These are phyloP conservation scores for Cuniculus paca DNA, from an alignment of 2,797 vertebrate species.

Conservation along the genomic window DNA sequence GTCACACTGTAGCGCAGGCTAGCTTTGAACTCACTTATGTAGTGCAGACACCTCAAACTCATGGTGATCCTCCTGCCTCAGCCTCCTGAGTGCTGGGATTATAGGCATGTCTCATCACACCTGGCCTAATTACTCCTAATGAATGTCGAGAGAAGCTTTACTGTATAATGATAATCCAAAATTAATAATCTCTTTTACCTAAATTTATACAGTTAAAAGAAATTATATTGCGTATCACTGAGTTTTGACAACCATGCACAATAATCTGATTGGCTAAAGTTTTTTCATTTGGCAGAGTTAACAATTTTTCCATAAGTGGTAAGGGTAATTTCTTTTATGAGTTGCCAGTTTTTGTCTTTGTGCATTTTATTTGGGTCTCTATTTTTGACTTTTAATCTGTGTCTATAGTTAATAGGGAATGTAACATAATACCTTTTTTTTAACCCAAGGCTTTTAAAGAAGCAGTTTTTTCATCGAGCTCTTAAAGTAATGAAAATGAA, in stretches of 20 bases:
- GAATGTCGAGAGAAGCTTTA: constrained; percentile 34
- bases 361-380: constrained; percentile 61
- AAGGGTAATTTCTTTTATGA: constrained; percentile 43
- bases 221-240: background rate
- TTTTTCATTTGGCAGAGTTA: constrained; percentile 3
- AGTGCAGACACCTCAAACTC: background rate
- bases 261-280: background rate
- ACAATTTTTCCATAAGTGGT: constrained; percentile 9
- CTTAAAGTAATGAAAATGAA: constrained; percentile 99
- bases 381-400: constrained; percentile 61
- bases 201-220: constrained; percentile 55
- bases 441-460: constrained; percentile 95
- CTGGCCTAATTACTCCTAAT: background rate
- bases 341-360: background rate
- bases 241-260: background rate
- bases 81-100: background rate
- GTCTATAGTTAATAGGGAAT: constrained; percentile 12
- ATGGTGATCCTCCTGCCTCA: background rate
- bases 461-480: constrained; percentile 98
- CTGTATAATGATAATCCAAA: background rate
- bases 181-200: background rate
- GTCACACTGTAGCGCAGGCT: background rate
- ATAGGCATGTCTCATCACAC: background rate
- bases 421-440: background rate
- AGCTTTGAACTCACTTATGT: background rate